Base-by-base conservation (phyloP, 1,140 invertebrate genomes). In the Heliconius melpomene region DNA sequence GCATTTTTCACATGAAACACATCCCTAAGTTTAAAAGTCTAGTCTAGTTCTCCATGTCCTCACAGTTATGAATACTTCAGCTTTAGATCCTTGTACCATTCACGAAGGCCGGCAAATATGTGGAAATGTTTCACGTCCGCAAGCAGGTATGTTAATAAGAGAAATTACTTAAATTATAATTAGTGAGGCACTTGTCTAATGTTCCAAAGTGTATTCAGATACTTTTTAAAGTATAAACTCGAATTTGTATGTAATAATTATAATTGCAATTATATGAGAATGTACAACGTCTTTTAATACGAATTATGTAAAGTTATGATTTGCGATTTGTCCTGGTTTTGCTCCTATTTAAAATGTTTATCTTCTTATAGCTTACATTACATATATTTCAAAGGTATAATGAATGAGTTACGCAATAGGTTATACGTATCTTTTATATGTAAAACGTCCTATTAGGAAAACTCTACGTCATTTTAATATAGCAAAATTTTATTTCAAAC, bases 141-240 rank as follows among this genome's bases (percentile, higher is more conserved):
- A 72, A 77, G 54, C 50, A 77, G 74, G 71, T 77, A 57, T 76
- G 74, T 76, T 71, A 77, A 80, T 77, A 72, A 77, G 73, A 80
- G 79, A 71, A 76, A 46, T 57, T 73, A 23, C 7, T 66, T 32
- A 32, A 72, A 36, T 26, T 52, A 77, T 52, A 72, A 72, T 77
- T 16, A 77, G 13, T 71, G 40, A 50, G 75, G 57, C 60, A 66
- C 60, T 66, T 66, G 60, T 29, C 23, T 29, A 66, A 66, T 66
- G 54, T 26, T 60, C 54, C n/a, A 60, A 23, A 60, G 18, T 52
- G 20, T 23, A 8, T 57, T 8, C 20, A 57, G 84, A 89, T 86
- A 86, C 86, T 88, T 90, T 92, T 92, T 91, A 91, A 92, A 3
- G 23, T 66, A 66, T 66, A 29, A 66, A 66, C 8, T 66, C 26